Conservation (phyloP, 2,797 vertebrate species). For the Lophotriccus pileatus region DNA sequence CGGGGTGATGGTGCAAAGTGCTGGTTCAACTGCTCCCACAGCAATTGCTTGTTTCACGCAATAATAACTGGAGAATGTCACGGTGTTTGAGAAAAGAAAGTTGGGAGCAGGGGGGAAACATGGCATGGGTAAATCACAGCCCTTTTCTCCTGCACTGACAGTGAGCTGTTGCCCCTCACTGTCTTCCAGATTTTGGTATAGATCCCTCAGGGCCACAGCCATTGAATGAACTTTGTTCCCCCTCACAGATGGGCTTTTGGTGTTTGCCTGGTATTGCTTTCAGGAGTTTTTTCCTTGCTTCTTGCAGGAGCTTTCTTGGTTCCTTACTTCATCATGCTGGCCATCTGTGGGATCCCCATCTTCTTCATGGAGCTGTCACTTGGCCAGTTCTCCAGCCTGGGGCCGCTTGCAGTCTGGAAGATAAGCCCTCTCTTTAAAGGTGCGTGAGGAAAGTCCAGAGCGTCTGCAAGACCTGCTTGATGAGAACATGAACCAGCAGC, state of each 20-base stretch:
- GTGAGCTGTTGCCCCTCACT: background rate
- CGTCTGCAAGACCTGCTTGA: background rate
- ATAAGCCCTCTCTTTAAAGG: conserved; percentile 85
- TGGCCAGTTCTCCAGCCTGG: conserved; percentile 84
- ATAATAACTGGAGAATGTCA: background rate
- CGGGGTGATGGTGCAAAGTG: rapidly evolving
- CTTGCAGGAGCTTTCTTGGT: conserved; percentile 78
- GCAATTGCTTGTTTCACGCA: background rate
- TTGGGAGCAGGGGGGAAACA: background rate
- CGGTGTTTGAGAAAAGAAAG: background rate
- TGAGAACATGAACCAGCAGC: background rate
- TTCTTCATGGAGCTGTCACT: conserved; percentile 83
- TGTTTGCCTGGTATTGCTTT: background rate
- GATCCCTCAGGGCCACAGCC: background rate
- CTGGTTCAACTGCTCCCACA: background rate
- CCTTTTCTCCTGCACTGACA: background rate
- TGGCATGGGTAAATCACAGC: background rate
- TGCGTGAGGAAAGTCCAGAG: conserved; percentile 33
- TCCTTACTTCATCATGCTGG: conserved; percentile 83
- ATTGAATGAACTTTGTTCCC: background rate
- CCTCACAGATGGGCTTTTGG: background rate
- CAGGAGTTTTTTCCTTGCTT: background rate
- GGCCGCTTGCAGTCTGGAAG: conserved; percentile 80
- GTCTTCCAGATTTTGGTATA: background rate
- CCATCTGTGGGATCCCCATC: conserved; percentile 81